These are phyloP conservation scores for Emydocephalus ijimae DNA, from an alignment of 2,113 vertebrate genomes.

Conservation along the genomic window DNA sequence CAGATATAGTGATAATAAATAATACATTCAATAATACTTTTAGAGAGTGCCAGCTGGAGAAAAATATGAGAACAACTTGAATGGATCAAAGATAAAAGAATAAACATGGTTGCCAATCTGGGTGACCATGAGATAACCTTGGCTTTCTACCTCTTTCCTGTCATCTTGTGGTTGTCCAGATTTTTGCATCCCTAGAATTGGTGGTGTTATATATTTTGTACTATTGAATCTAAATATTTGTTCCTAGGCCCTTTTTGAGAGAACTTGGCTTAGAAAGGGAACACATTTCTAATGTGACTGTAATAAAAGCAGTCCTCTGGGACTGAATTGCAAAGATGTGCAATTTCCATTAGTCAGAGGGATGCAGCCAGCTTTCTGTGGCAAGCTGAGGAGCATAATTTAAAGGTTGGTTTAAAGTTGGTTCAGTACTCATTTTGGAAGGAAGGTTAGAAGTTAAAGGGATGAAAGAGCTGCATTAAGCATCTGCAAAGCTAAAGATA, in stretches of 20 bases:
- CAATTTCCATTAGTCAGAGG: not conserved
- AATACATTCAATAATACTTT: not conserved
- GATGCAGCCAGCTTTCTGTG: not conserved
- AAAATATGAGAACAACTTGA: not conserved
- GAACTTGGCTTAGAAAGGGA: not conserved
- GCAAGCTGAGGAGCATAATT: not conserved
- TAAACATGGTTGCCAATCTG: not conserved
- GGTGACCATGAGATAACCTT: not conserved
- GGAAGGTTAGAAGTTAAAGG: not conserved
- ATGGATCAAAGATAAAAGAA: not conserved
- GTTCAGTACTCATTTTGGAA: not conserved
- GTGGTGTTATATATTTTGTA: not conserved
- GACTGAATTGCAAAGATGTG: not conserved
- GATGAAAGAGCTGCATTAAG: not conserved
- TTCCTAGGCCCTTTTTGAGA: not conserved
- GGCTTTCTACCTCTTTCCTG: not conserved
- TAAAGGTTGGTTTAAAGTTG: not conserved
- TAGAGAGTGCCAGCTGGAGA: not conserved
- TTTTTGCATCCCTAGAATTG: not conserved
- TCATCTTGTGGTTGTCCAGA: not conserved
- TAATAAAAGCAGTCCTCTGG: not conserved
- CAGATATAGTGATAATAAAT: not conserved
- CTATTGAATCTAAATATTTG: not conserved
- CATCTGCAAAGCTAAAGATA: not conserved
- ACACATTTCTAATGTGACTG: not conserved